Conservation (phyloP, 2,113 vertebrate genomes). For the Gobio gobio region DNA sequence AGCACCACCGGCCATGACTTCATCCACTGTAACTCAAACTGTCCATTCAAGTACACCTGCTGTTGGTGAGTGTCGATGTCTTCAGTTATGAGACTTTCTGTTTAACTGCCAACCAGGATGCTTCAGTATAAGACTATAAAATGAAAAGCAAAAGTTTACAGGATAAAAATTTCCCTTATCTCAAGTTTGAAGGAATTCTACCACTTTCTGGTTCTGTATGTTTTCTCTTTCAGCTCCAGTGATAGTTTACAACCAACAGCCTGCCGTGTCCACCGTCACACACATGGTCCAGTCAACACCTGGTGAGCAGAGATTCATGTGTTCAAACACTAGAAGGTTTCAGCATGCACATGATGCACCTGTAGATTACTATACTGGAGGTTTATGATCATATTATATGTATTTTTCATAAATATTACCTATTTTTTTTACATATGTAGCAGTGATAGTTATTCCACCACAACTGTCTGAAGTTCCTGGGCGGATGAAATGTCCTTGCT, state of each 20-base stretch:
- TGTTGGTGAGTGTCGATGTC: neutral
- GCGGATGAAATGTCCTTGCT: conserved; percentile 25
- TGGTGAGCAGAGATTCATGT: neutral
- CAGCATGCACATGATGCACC: neutral
- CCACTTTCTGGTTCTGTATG: neutral
- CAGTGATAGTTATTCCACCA: neutral
- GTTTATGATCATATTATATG: neutral
- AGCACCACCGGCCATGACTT: neutral
- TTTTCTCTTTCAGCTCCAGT: neutral
- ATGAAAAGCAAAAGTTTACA: neutral
- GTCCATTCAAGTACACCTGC: neutral
- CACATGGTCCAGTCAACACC: neutral
- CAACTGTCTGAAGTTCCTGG: neutral
- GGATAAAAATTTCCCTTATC: neutral
- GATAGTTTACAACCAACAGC: neutral
- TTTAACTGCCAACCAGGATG: neutral
- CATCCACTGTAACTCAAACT: neutral
- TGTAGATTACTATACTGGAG: neutral
- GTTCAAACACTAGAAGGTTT: neutral
- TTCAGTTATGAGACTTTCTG: neutral
- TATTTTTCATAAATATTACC: neutral
- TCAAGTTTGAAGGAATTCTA: neutral
- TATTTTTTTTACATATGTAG: neutral
- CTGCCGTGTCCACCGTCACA: neutral
- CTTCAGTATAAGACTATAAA: neutral